These are phyloP conservation scores for Nylanderia fulva DNA, from an alignment of 1,140 invertebrate genomes.

Conservation along the genomic window DNA sequence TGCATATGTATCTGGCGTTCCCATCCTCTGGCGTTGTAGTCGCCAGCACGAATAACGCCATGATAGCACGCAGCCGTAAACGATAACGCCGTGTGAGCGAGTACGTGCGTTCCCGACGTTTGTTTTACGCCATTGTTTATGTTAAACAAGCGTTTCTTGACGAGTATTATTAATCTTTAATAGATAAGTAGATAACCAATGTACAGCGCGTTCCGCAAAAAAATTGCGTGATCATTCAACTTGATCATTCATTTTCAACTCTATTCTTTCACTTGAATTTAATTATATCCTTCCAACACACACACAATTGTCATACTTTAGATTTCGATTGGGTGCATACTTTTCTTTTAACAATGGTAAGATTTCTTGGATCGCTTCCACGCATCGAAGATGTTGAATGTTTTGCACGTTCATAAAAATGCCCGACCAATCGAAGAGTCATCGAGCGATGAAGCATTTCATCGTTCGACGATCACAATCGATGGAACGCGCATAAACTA, in stretches of 20 bases:
- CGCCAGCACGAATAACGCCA: background rate
- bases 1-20: constrained; percentile 24
- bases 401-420: constrained; percentile 21
- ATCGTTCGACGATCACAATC: constrained; percentile 45
- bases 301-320: background rate
- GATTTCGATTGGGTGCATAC: background rate
- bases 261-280: background rate
- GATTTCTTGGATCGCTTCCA: constrained; percentile 7
- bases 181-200: background rate
- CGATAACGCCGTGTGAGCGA: constrained; percentile 18
- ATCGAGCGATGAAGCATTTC: constrained; percentile 17
- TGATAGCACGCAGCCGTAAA: constrained; percentile 1
- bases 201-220: background rate
- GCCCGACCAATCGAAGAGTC: constrained; percentile 1
- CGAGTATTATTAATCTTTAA: background rate
- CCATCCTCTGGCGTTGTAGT: constrained; percentile 3
- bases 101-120: background rate
- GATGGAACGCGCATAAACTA: constrained; percentile 50
- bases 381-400: background rate
- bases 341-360: background rate
- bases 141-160: constrained; percentile 2
- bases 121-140: background rate
- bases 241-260: no score
- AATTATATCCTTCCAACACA: background rate
- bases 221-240: background rate